phyloP scores from a whole-genome alignment of 92 coral and sea anemone genomes.

The Anthopleura xanthogrammica region DNA sequence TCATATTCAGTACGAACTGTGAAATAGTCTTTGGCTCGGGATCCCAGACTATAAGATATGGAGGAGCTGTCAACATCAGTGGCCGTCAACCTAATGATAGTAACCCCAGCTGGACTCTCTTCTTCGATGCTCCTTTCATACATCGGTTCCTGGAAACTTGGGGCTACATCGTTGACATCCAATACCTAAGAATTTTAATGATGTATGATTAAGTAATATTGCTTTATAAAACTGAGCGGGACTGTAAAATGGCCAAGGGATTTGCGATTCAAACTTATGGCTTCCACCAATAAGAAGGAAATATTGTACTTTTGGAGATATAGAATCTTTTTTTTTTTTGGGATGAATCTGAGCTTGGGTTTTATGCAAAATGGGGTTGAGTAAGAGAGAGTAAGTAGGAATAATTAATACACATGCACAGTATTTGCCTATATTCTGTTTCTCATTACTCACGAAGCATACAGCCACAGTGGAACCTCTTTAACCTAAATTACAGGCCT shows the following conservation, averaged over 20 bases:
- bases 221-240: not conserved
- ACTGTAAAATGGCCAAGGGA: not conserved
- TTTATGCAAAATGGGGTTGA: too few relatives aligned
- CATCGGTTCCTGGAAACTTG: slow-evolving; percentile 56
- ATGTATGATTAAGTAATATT: too few relatives aligned
- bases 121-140: slow-evolving; percentile 58
- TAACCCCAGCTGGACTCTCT: slow-evolving; percentile 41
- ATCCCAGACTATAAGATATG: slow-evolving; percentile 55
- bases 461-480: too few relatives aligned
- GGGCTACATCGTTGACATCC: slow-evolving; percentile 75
- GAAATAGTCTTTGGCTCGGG: slow-evolving; percentile 49
- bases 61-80: slow-evolving; percentile 68
- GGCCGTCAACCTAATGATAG: slow-evolving; percentile 56
- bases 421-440: too few relatives aligned
- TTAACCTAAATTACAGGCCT: too few relatives aligned
- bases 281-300: not conserved
- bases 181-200: slow-evolving; percentile 47
- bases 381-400: too few relatives aligned
- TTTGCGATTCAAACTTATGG: not conserved
- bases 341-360: too few relatives aligned
- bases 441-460: too few relatives aligned
- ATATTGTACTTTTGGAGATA: too few relatives aligned
- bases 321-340: too few relatives aligned
- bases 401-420: too few relatives aligned
- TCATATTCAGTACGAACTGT: slow-evolving; percentile 30